Evolutionary conservation across 2,113 vertebrate genomes (phyloP).

Genomic region (Eudyptes chrysolophus): DNA sequence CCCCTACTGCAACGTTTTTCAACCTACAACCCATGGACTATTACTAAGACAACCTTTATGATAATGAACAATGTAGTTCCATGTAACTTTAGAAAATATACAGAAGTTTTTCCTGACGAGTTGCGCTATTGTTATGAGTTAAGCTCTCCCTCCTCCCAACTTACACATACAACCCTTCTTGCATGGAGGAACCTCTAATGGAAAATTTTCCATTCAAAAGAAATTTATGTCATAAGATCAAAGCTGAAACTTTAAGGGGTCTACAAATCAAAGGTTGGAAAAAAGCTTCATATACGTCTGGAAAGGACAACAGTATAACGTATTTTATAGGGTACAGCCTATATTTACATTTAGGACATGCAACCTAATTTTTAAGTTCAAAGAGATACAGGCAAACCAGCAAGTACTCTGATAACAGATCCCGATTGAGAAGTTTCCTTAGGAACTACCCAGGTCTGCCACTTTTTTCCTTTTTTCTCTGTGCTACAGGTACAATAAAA

Average conservation of each 20-base stretch:
- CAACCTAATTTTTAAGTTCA: background rate
- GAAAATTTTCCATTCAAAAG: background rate
- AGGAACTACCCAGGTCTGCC: background rate
- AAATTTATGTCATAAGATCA: background rate
- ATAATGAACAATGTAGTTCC: background rate
- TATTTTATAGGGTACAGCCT: background rate
- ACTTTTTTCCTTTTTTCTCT: background rate
- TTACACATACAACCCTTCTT: background rate
- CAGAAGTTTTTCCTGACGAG: background rate
- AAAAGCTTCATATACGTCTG: background rate
- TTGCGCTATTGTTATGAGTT: background rate
- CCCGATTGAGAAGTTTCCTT: fast-evolving
- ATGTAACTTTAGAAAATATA: background rate
- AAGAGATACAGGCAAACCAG: background rate
- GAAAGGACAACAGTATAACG: background rate
- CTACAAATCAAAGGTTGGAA: background rate
- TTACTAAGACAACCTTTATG: background rate
- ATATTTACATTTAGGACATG: background rate
- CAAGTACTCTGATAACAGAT: background rate
- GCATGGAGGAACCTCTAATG: background rate
- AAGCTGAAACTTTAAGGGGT: background rate
- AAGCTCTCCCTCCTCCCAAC: background rate
- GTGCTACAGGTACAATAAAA: background rate
- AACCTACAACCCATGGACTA: background rate
- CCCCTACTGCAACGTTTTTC: background rate